Conservation (phyloP, 2,888 invertebrate species). For the Synergus laeviventris region DNA sequence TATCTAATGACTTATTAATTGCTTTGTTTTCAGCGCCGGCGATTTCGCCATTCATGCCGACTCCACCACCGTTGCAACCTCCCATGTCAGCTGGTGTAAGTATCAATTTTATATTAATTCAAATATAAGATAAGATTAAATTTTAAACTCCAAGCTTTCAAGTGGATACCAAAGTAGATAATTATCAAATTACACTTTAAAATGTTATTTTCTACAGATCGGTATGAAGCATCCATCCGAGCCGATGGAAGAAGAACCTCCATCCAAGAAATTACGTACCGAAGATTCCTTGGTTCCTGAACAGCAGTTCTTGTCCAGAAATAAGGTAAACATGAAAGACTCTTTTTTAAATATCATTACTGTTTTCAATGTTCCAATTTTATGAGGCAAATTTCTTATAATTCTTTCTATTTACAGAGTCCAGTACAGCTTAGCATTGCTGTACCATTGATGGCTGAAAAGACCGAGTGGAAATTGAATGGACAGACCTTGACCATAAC, state of each 20-base stretch:
- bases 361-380: constrained; percentile 14
- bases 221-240: constrained; percentile 78
- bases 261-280: constrained; percentile 90
- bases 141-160: no score
- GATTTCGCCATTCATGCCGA: constrained; percentile 74
- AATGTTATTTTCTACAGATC: constrained; percentile 68
- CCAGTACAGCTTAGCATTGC: constrained; percentile 89
- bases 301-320: constrained; percentile 84
- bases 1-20: constrained; percentile 28
- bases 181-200: background rate
- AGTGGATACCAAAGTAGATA: background rate
- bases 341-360: background rate
- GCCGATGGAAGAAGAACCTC: constrained; percentile 86
- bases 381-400: background rate
- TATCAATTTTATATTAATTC: background rate
- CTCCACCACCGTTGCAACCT: constrained; percentile 74
- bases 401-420: constrained; percentile 76
- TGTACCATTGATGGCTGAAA: constrained; percentile 90
- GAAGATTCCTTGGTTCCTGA: constrained; percentile 97
- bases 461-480: constrained; percentile 95
- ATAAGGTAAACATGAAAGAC: constrained; percentile 77
- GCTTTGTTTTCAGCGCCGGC: constrained; percentile 67
- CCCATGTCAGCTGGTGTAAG: constrained; percentile 62
- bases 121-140: no score
- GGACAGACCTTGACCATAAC: constrained; percentile 91